Conservation (phyloP, 2,888 invertebrate species). For the Athalia rosae region DNA sequence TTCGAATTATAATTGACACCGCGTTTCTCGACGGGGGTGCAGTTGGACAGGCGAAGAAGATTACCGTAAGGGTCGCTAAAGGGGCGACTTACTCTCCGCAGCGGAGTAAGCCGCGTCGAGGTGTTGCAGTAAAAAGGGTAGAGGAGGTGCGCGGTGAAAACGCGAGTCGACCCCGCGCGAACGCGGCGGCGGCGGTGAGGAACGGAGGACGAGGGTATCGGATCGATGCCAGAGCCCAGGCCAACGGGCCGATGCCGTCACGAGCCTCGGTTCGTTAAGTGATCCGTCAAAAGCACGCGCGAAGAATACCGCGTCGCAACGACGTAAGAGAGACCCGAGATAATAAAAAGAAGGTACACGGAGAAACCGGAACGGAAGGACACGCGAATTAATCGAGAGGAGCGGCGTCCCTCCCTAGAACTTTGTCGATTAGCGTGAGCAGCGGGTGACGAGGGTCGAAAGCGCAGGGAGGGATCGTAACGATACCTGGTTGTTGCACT, state of each 20-base stretch:
- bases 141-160: constrained; percentile 55
- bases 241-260: constrained; percentile 38
- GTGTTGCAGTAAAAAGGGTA: constrained; percentile 25
- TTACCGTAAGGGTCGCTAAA: no score
- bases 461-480: not conserved
- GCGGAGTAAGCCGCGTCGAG: constrained; percentile 12
- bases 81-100: not conserved
- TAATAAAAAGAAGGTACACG: constrained; percentile 35
- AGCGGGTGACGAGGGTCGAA: not conserved
- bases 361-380: constrained; percentile 11
- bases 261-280: constrained; percentile 42
- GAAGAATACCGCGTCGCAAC: constrained; percentile 23
- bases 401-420: not conserved
- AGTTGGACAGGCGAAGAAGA: no score
- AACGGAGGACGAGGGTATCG: constrained; percentile 30
- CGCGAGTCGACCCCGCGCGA: constrained; percentile 70
- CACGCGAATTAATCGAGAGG: not conserved
- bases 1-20: no score
- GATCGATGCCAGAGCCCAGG: constrained; percentile 45
- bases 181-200: constrained; percentile 66
- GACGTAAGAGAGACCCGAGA: constrained; percentile 34
- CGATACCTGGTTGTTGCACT: no score
- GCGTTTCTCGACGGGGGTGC: no score
- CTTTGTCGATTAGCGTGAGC: not conserved
- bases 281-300: constrained; percentile 43